Conservation (phyloP, 2,113 vertebrate genomes). For the Nothocercus nigrocapillus region DNA sequence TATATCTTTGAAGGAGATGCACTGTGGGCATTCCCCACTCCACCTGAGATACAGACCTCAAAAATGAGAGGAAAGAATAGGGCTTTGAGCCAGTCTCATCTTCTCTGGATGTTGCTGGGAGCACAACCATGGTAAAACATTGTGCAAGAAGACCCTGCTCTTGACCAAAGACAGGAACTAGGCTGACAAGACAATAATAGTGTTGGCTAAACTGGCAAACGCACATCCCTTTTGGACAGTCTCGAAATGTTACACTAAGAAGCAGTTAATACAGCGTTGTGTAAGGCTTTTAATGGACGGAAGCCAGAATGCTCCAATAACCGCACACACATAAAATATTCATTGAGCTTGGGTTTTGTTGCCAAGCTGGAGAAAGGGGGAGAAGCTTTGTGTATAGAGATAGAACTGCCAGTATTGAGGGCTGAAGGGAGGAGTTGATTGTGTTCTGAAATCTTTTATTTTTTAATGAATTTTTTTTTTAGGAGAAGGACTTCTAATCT, state of each 20-base stretch:
- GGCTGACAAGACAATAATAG: slow-evolving; percentile 35
- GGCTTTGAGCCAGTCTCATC: background rate
- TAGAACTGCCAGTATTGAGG: slow-evolving; percentile 46
- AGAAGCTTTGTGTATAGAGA: slow-evolving; percentile 10
- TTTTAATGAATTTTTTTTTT: background rate
- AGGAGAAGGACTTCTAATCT: slow-evolving; percentile 49
- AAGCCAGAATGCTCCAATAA: slow-evolving; percentile 75
- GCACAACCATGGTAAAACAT: background rate
- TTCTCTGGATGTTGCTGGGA: background rate
- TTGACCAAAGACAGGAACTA: slow-evolving; percentile 23
- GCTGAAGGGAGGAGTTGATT: slow-evolving; percentile 34
- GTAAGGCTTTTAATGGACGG: slow-evolving; percentile 73
- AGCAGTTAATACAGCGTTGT: slow-evolving; percentile 77
- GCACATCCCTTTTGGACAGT: slow-evolving; percentile 61
- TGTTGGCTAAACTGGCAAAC: slow-evolving; percentile 65
- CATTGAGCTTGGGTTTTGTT: slow-evolving; percentile 75
- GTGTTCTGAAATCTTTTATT: slow-evolving; percentile 9
- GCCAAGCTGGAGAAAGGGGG: slow-evolving; percentile 49
- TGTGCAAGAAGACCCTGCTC: background rate
- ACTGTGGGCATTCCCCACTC: background rate
- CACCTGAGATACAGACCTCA: background rate
- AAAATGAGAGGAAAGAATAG: background rate
- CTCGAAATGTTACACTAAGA: slow-evolving; percentile 66
- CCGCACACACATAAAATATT: slow-evolving; percentile 78
- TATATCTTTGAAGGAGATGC: background rate